Conservation (phyloP, 2,888 invertebrate genomes). For the Polydrusus pterygomalis region DNA sequence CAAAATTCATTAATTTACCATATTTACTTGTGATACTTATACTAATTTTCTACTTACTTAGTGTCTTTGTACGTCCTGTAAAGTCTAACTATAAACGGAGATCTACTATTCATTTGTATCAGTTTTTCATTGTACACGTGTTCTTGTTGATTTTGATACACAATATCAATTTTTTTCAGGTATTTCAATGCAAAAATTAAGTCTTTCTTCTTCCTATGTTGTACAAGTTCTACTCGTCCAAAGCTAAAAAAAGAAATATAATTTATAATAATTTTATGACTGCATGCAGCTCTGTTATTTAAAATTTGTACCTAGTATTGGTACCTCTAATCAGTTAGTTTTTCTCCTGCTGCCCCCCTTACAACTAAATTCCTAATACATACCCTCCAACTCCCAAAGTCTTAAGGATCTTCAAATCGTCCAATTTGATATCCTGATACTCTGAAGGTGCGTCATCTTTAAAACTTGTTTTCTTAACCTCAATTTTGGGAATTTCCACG, state of each 20-base stretch:
- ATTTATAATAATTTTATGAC: too few species aligned
- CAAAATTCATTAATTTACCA: too few species aligned
- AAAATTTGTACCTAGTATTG: too few species aligned
- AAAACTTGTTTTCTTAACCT: constrained; percentile 55
- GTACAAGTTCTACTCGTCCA: constrained; percentile 67
- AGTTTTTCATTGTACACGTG: constrained; percentile 92
- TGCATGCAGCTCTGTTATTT: too few species aligned
- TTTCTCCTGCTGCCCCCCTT: neutral
- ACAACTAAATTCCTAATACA: neutral
- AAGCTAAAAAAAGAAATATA: constrained; percentile 50
- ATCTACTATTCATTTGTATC: constrained; percentile 87
- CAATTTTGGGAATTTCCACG: constrained; percentile 75
- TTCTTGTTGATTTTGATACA: constrained; percentile 91
- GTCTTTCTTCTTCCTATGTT: constrained; percentile 74
- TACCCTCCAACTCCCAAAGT: constrained; percentile 92
- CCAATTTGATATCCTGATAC: constrained; percentile 81
- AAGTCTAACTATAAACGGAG: constrained; percentile 84
- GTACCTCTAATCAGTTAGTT: too few species aligned
- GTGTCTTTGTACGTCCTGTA: constrained; percentile 90
- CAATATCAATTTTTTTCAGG: constrained; percentile 91
- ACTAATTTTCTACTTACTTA: constrained; percentile 79
- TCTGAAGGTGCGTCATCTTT: constrained; percentile 67
- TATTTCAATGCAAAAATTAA: constrained; percentile 89
- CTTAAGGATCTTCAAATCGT: constrained; percentile 86
- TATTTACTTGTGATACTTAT: neutral